phyloP scores from a whole-genome alignment of 2,888 invertebrate species.

The Drosophila birchii region DNA sequence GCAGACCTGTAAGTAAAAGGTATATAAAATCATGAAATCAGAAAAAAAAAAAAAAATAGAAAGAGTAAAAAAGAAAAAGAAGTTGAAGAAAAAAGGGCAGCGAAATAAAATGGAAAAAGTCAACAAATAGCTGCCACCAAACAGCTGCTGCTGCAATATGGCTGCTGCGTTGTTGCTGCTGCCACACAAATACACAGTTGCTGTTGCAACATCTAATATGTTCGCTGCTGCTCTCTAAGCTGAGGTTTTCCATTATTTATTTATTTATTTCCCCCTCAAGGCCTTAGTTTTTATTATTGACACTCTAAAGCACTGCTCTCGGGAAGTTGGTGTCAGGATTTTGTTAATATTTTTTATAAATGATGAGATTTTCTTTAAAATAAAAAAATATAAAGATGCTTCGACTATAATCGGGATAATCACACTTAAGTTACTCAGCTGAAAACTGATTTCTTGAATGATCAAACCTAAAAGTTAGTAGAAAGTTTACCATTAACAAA shows the following conservation, averaged over 20 bases:
- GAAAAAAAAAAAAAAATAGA: conserved; percentile 26
- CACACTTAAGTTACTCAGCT: background rate
- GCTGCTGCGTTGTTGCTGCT: background rate
- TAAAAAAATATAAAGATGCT: background rate
- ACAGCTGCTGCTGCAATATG: conserved; percentile 21
- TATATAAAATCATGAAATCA: conserved; percentile 17
- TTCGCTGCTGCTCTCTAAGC: background rate
- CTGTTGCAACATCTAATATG: conserved; percentile 10
- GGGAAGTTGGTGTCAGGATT: background rate
- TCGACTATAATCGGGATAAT: background rate
- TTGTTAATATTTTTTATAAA: background rate
- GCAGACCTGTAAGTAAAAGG: no score
- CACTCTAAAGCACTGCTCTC: no score
- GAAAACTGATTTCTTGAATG: background rate
- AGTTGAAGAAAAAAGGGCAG: background rate
- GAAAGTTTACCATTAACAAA: no score
- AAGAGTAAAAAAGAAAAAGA: no score
- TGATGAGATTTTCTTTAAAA: background rate
- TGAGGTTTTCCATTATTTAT: conserved; percentile 1
- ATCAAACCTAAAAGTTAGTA: no score
- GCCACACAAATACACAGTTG: conserved; percentile 9
- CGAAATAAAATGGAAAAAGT: conserved; percentile 35
- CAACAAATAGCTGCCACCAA: conserved; percentile 41
- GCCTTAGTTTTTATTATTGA: background rate
- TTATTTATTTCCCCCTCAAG: conserved; percentile 2